phyloP scores from a whole-genome alignment of 2,888 invertebrate species.

The Timema podura region DNA sequence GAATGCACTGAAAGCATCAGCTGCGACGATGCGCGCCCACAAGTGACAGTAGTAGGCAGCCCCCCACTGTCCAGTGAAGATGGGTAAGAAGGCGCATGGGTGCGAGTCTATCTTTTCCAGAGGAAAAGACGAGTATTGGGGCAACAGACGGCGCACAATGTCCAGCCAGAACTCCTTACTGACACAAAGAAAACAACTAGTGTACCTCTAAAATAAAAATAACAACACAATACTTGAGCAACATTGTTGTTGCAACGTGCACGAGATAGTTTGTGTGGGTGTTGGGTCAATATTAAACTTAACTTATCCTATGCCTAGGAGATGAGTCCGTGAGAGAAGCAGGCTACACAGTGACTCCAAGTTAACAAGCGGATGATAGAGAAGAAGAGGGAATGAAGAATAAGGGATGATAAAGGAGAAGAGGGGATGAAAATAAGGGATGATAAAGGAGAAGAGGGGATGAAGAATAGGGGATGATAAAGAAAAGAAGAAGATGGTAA shows the following conservation, averaged over 20 bases:
- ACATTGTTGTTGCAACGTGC: no score
- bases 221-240: no score
- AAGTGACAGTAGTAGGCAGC: constrained; percentile 80
- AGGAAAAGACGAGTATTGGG: constrained; percentile 71
- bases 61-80: constrained; percentile 78
- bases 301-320: neutral
- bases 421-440: neutral
- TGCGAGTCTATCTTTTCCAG: constrained; percentile 76
- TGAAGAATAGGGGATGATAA: neutral
- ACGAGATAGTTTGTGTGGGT: no score
- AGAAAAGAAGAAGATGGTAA: neutral
- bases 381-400: neutral
- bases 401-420: neutral
- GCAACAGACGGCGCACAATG: constrained; percentile 73
- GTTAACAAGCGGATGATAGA: neutral
- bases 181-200: constrained; percentile 28
- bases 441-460: neutral
- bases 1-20: constrained; percentile 85
- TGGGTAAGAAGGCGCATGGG: constrained; percentile 77
- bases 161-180: constrained; percentile 78
- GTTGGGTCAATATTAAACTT: no score
- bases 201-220: no score
- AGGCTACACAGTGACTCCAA: neutral
- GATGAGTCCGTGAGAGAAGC: constrained; percentile 8
- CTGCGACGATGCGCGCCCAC: constrained; percentile 87